Evolutionary conservation across 2,113 vertebrate genomes (phyloP), one percentile per base, ranked within the genome.

Genomic region (Archilochus colubris): DNA sequence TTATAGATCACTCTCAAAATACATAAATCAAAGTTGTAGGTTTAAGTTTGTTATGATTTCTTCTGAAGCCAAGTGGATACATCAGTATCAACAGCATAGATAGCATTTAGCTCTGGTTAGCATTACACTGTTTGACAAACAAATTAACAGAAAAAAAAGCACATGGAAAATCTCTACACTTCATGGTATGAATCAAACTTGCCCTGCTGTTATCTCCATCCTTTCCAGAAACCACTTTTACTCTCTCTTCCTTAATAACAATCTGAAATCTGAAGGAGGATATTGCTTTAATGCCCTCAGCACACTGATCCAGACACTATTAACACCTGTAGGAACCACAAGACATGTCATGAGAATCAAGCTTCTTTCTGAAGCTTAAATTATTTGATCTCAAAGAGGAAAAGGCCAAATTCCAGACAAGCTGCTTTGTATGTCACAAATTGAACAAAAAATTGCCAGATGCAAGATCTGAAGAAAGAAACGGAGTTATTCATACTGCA

Each of bases 231-330:
- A 46, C 54, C 46, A 86, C 81, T 92, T 91, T 78, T 93, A 69
- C 89, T 82, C 84, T 83, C 86, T 89, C 67, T 92, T 91, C 86
- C 86, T 94, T 92, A 95, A 96, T 88, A 96, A 88, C 86, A 36
- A 86, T 57, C 94, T 94, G 88, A 89, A 93, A 93, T 79, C 95
- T 70, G 24, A 76, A 94, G 83, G 48, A 86, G 77, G 74, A 93
- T 93, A 94, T 89, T 92, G 91, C 95, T 94, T 97, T 96, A 94
- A 93, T 88, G 94, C 89, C 91, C 94, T 93, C 77, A 97, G 91
- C 86, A 94, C 95, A 92, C 70, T 94, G 93, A 91, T 95, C 74
- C 89, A 94, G 95, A 93, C 94, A 89, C 96, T 94, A 92, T 94
- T 95, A 97, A 95, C 94, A 95, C 94, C 93, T 96, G 84, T 92